phyloP scores from a whole-genome alignment of 2,113 vertebrate genomes.

The Gopherus flavomarginatus region DNA sequence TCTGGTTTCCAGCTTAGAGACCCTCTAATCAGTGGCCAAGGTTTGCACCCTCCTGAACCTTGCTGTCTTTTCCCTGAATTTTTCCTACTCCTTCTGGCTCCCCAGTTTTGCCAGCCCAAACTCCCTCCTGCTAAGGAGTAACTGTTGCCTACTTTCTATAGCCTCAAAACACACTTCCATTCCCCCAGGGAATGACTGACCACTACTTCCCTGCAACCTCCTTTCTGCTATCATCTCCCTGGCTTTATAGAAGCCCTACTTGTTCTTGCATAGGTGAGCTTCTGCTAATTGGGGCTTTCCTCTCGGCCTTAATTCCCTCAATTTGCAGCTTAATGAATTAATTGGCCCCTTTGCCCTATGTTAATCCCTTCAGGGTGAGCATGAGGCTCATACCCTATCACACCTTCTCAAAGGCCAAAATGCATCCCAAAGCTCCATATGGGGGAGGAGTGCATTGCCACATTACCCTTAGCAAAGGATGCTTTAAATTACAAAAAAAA shows the following conservation, averaged over 20 bases:
- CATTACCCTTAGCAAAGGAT: background rate
- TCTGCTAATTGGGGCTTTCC: background rate
- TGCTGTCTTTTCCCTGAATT: too few relatives aligned
- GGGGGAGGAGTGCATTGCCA: background rate
- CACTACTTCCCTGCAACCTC: too few relatives aligned
- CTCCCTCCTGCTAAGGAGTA: too few relatives aligned
- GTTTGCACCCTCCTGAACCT: too few relatives aligned
- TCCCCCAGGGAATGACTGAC: too few relatives aligned
- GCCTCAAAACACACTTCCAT: too few relatives aligned
- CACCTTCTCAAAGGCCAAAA: background rate
- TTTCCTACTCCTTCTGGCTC: too few relatives aligned
- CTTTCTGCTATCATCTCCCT: too few relatives aligned
- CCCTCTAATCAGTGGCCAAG: too few relatives aligned
- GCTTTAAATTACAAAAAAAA: background rate
- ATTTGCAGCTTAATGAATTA: background rate
- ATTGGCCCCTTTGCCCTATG: background rate
- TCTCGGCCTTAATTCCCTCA: background rate
- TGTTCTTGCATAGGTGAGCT: background rate
- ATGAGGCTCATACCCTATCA: background rate
- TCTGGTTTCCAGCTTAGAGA: too few relatives aligned
- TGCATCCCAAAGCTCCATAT: background rate
- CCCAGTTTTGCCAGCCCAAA: too few relatives aligned
- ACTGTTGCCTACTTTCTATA: too few relatives aligned
- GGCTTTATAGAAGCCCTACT: background rate
- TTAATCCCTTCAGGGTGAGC: background rate